A percentile compares a stretch with the other conserved stretches of the same genome.
Conservation (phyloP, 92 coral and sea anemone species). For the Epizoanthus fatuus region DNA sequence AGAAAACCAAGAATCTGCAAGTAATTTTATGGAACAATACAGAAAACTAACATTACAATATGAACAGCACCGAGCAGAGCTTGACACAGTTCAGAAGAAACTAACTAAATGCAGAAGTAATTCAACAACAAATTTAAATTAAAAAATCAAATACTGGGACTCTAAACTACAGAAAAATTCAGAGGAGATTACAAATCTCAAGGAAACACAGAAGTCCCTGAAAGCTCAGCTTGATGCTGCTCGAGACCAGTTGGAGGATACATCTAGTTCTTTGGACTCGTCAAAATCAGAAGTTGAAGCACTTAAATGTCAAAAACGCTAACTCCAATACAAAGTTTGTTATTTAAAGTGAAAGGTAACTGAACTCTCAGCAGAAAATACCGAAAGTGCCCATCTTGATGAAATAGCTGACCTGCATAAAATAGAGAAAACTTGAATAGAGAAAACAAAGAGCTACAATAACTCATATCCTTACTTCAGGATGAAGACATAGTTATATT, state of each 20-base stretch:
- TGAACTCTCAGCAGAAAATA: too few species aligned
- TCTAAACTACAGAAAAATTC: neutral
- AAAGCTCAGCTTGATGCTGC: neutral
- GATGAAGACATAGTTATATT: too few species aligned
- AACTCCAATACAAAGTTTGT: too few species aligned
- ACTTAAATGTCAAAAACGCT: neutral
- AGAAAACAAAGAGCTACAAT: too few species aligned
- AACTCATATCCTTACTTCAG: too few species aligned
- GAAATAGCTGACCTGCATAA: too few species aligned
- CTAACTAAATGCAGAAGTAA: neutral
- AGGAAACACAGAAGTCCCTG: neutral
- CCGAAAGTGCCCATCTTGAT: too few species aligned
- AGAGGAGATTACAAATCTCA: neutral
- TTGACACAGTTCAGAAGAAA: neutral
- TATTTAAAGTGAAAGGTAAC: too few species aligned
- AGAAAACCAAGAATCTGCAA: slow-evolving; percentile 26
- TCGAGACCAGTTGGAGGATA: neutral
- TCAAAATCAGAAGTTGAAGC: neutral
- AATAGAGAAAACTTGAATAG: too few species aligned
- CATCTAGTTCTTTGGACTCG: neutral
- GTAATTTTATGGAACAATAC: slow-evolving; percentile 4
- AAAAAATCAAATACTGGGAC: neutral
- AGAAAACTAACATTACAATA: neutral
- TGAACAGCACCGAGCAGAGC: neutral
- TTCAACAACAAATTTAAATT: neutral